Evolutionary conservation across 2,888 invertebrate species (phyloP), one percentile per base, ranked within the genome.

Genomic region (Alloplasta piceator): DNA sequence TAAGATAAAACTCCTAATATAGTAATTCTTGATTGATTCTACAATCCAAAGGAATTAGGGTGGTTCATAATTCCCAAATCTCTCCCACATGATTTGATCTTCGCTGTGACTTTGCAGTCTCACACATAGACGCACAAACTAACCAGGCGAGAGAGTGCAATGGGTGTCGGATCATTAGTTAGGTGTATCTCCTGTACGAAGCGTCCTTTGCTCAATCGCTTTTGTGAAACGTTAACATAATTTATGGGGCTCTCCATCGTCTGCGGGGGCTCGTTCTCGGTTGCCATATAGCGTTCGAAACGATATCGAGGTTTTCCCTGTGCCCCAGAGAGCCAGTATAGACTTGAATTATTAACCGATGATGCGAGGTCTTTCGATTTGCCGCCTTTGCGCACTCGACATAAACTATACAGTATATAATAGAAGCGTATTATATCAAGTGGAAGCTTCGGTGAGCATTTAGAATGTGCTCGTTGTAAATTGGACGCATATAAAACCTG

Each of bases 381-480:
- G 46, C 50, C 79, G 64, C 75, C 64, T 66, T 58, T 64, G 46
- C 26, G 26, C 26, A 26, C 26, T 26, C 26, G 26, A 3, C 3
- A 26, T 26, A 26, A 26, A 26, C 26, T 26, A 26, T 64, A 52
- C 50, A 9, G 7, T 41, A 41, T 55, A 7, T 38, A 41, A 52
- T 68, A 68, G 48, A 41, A 71, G 50, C 48, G 50, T 48, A 67
- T 55, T 67, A 76, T 60, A 68, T 70, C 39, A 26, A 26, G 63
- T 70, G 50, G 64, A 67, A 56, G 71, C 39, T 64, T 71, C 41
- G 68, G 70, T 80, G 82, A 84, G 75, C 75, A 48, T 73, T 68
- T 61, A 72, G 80, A 82, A 85, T 85, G 85, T 72, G 85, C 85
- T 85, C 83, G 84, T 84, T 83, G 83, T 80, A 26, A 26, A 26